phyloP scores from a whole-genome alignment of 64 coral and sea anemone genomes.

The Porites australiensis region DNA sequence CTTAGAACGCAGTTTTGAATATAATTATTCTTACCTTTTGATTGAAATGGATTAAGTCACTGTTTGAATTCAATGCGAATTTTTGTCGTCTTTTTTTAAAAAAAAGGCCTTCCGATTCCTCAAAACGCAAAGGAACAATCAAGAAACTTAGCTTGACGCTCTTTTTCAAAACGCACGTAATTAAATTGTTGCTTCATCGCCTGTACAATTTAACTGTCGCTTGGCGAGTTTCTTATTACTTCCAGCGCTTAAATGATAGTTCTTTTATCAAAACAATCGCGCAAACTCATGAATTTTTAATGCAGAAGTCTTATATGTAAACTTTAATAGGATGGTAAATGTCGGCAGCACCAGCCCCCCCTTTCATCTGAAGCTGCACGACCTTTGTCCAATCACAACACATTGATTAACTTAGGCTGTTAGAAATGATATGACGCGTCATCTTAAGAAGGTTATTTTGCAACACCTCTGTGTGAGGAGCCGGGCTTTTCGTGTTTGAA shows the following conservation, averaged over 20 bases:
- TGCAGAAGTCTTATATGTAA: background rate
- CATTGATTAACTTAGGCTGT: background rate
- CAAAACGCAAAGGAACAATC: background rate
- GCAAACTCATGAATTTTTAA: constrained; percentile 38
- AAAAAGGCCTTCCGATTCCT: background rate
- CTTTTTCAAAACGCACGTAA: background rate
- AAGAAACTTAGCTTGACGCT: background rate
- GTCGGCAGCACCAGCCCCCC: background rate
- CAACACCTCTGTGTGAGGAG: background rate
- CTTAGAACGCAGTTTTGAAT: background rate
- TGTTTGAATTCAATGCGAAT: background rate
- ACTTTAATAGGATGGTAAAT: constrained; percentile 12
- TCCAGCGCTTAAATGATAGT: constrained; percentile 18
- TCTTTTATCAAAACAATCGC: constrained; percentile 36
- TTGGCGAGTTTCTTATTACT: background rate
- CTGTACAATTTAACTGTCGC: background rate
- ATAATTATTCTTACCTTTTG: constrained; percentile 32
- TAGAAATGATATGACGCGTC: background rate
- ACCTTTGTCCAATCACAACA: background rate
- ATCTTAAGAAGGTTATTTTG: background rate
- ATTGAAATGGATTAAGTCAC: background rate
- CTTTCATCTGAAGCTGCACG: background rate
- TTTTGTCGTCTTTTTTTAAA: background rate
- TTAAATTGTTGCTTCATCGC: background rate
- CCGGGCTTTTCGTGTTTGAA: background rate